Conservation (phyloP, 2,888 invertebrate species). For the Carterocephalus palaemon region DNA sequence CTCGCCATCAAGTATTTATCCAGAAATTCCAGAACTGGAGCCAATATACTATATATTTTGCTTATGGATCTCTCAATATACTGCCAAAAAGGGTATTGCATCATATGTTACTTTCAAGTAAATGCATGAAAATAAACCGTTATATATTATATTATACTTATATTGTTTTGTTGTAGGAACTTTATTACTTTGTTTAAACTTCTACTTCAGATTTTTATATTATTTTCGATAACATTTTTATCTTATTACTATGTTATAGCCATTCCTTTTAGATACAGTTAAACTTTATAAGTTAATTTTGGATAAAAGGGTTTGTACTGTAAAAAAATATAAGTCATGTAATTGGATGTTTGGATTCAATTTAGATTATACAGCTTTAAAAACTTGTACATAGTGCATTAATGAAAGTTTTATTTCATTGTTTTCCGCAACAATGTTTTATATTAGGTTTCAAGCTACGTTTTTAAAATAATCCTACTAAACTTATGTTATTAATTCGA, state of each 20-base stretch:
- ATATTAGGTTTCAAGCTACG: too few species aligned
- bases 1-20: too few species aligned
- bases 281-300: slow-evolving; percentile 9
- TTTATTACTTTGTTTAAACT: slow-evolving; percentile 24
- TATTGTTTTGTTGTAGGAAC: slow-evolving; percentile 27
- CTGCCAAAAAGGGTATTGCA: slow-evolving; percentile 19
- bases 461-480: too few species aligned
- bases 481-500: slow-evolving; percentile 28
- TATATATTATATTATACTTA: neutral
- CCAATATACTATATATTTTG: too few species aligned
- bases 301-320: neutral
- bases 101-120: neutral
- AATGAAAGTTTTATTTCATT: too few species aligned
- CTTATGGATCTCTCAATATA: slow-evolving; percentile 14
- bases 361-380: too few species aligned
- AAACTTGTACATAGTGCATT: too few species aligned
- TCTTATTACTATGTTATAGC: slow-evolving; percentile 23
- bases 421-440: too few species aligned
- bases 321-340: neutral
- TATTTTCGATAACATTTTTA: slow-evolving; percentile 5
- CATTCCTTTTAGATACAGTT: slow-evolving; percentile 32
- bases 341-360: too few species aligned
- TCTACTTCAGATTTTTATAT: slow-evolving; percentile 15
- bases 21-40: too few species aligned
- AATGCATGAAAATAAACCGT: neutral